These are phyloP conservation scores for Vulpes vulpes DNA, from an alignment of 2,113 vertebrate species.

Conservation along the genomic window DNA sequence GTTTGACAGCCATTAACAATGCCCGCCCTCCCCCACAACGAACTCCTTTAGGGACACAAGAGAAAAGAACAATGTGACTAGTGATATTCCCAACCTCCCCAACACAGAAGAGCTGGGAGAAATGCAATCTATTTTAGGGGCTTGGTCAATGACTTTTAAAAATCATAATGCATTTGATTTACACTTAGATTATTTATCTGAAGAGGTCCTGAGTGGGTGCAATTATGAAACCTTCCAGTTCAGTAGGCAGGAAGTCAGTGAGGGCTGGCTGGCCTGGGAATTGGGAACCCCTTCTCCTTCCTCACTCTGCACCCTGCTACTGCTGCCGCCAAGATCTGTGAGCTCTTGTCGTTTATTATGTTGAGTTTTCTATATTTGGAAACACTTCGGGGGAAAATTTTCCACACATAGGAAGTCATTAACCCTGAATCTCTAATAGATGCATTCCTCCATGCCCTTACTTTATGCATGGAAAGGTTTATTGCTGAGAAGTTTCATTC, in stretches of 20 bases:
- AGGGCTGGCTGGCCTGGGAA: background rate
- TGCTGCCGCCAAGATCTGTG: background rate
- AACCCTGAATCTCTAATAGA: background rate
- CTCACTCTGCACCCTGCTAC: background rate
- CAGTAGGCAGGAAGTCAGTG: background rate
- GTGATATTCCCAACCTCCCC: background rate
- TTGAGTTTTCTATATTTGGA: slow-evolving; percentile 41
- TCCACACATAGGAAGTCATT: slow-evolving; percentile 59
- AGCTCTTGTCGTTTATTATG: background rate
- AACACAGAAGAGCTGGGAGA: background rate
- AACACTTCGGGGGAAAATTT: slow-evolving; percentile 42
- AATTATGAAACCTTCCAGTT: background rate
- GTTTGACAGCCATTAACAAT: background rate
- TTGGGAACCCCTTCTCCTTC: background rate
- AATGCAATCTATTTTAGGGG: background rate
- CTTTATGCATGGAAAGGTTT: background rate
- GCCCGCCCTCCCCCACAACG: background rate
- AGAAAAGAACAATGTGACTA: background rate
- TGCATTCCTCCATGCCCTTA: background rate
- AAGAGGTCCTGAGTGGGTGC: background rate
- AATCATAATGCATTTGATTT: background rate
- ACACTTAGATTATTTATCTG: background rate
- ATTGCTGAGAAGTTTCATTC: background rate
- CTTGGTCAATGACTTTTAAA: background rate
- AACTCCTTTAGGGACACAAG: background rate